Base-by-base conservation (phyloP, 2,797 vertebrate genomes). In the Emys orbicularis region DNA sequence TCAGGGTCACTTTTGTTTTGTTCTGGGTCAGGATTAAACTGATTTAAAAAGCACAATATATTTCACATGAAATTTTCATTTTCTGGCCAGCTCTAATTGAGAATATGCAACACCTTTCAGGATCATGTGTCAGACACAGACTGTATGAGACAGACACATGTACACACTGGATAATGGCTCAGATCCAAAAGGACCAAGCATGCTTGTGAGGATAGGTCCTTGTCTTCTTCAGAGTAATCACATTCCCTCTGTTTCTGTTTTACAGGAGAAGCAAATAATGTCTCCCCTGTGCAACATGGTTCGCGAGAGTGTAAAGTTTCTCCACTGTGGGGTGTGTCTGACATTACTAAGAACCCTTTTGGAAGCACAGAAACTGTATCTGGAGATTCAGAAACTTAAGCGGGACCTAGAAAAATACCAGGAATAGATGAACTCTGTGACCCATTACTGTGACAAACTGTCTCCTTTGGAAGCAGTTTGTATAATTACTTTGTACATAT, bases 361-460 rank as follows among this genome's bases (percentile, higher is more conserved):
- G 95, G 94, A 97, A 52, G 4, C 95, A 27, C 52, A 18, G 79
- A 97, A 97, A 57, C 90, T 97, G 47, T 77, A 83, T 74, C 90
- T 97, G 90, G 97, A 97, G 84, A 76, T 96, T 84, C 84, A 92
- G 93, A 97, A 96, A 31, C 95, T 96, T 9, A 88, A 93, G 19
- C 86, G 5, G 52, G 88, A 95, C 1, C 53, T 84, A 1, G 10
- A 25, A 2, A 50, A 0, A 0, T 52, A 1, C 1, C 49, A 1
- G 3, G 0, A 1, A 6, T 0, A 1, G 12, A 84, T 95, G 82
- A 91, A 5, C 8, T 50, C 23, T 1, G 0, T 8, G 59, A 2
- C 54, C 8, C 72, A 27, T 19, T 2, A 29, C n/a, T 2, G 59
- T 41, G 23, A 2, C 50, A 41, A 86, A 8, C 49, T 5, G 41